Percentiles rank a stretch among this genome's conserved stretches.
phyloP scores from a whole-genome alignment of 1,140 invertebrate species.

The Pinna nobilis region DNA sequence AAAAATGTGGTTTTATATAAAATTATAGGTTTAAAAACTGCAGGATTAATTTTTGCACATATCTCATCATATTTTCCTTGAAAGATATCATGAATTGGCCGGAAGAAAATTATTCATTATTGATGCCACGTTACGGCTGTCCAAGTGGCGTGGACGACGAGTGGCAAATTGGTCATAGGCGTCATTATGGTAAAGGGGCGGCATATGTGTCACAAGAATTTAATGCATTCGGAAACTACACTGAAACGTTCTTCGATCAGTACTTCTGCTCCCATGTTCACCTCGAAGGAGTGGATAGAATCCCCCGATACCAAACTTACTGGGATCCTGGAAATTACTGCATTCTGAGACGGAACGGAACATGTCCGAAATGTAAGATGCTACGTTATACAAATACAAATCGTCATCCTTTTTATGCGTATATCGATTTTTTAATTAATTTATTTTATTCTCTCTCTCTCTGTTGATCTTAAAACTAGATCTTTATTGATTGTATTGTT shows the following conservation, averaged over 20 bases:
- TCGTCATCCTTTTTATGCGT: too few relatives aligned
- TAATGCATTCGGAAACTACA: slow-evolving; percentile 37
- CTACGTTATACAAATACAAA: background rate
- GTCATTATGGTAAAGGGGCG: slow-evolving; percentile 33
- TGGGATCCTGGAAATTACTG: slow-evolving; percentile 48
- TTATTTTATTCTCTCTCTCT: too few relatives aligned
- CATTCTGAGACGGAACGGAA: slow-evolving; percentile 35
- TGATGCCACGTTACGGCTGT: slow-evolving; percentile 36
- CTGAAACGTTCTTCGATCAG: slow-evolving; percentile 27
- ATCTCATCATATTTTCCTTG: too few relatives aligned
- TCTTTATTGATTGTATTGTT: too few relatives aligned
- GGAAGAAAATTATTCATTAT: slow-evolving; percentile 37
- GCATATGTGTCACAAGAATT: slow-evolving; percentile 32
- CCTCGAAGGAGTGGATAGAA: background rate
- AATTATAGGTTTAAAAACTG: too few relatives aligned
- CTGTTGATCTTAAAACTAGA: too few relatives aligned
- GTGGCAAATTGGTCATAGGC: slow-evolving; percentile 32
- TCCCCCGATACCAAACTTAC: slow-evolving; percentile 45
- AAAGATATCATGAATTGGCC: slow-evolving; percentile 54
- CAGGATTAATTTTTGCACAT: too few relatives aligned
- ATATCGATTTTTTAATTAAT: too few relatives aligned
- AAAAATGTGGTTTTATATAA: too few relatives aligned
- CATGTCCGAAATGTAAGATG: slow-evolving; percentile 38
- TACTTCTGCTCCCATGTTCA: slow-evolving; percentile 40
- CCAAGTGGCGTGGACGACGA: slow-evolving; percentile 23